A percentile compares a stretch with the other conserved stretches of the same genome.
Evolutionary conservation across 2,797 vertebrate genomes (phyloP).

Genomic region (Atherinosoma microstoma): DNA sequence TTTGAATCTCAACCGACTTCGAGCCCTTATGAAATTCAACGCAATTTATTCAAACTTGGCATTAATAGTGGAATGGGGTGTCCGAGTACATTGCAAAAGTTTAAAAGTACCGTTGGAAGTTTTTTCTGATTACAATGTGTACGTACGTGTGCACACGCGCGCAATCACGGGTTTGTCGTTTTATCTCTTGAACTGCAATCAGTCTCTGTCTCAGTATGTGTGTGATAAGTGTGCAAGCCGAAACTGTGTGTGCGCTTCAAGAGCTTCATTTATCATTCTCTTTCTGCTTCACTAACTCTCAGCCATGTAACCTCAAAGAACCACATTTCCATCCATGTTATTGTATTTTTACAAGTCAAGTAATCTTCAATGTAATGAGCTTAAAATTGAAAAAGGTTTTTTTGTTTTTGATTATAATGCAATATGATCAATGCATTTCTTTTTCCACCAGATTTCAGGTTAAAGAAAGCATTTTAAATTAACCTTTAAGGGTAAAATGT

Average conservation of each 20-base stretch:
- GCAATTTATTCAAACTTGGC: slow-evolving; percentile 45
- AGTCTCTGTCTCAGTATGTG: slow-evolving; percentile 21
- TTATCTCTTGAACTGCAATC: slow-evolving; percentile 8
- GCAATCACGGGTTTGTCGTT: slow-evolving; percentile 5
- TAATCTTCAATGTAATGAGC: neutral
- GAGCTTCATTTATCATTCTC: slow-evolving; percentile 33
- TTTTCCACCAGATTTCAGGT: slow-evolving; percentile 1
- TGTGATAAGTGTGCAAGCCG: slow-evolving; percentile 9
- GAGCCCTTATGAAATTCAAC: slow-evolving; percentile 45
- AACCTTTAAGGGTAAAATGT: neutral
- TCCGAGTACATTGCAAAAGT: slow-evolving; percentile 32
- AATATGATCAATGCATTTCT: no score
- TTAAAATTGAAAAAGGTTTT: neutral
- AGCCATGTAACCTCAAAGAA: slow-evolving; percentile 1
- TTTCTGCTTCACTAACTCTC: slow-evolving; percentile 16
- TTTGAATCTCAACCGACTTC: slow-evolving; percentile 40
- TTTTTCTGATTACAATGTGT: slow-evolving; percentile 22
- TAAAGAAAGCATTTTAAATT: neutral
- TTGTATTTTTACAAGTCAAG: neutral
- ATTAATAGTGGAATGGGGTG: slow-evolving; percentile 45
- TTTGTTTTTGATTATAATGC: neutral
- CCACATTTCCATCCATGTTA: neutral
- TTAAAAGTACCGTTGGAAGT: slow-evolving; percentile 25
- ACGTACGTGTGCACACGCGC: neutral
- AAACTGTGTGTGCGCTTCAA: slow-evolving; percentile 6